A percentile compares a stretch with the other conserved stretches of the same genome.
phyloP scores from a whole-genome alignment of 2,888 invertebrate species.

The Lasioglossum marginatum region DNA sequence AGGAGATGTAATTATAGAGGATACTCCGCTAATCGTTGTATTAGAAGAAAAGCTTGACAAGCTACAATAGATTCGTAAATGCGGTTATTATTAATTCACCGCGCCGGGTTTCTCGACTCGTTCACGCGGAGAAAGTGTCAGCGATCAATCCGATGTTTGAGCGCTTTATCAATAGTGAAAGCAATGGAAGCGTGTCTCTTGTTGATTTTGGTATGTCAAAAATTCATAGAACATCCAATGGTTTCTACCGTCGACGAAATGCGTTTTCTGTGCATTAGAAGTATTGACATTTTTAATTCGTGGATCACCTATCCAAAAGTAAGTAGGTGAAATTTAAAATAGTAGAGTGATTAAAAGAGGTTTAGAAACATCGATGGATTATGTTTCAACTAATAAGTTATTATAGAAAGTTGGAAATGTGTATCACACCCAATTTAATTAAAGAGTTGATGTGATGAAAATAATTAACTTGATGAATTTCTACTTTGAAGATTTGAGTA shows the following conservation, averaged over 20 bases:
- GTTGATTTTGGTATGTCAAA: background rate
- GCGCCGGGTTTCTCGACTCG: background rate
- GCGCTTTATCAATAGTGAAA: background rate
- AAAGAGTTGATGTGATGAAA: no score
- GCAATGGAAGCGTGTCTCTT: background rate
- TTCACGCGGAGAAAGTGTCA: background rate
- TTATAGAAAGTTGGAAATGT: no score
- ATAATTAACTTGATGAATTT: no score
- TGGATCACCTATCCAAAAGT: background rate
- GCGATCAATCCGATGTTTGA: background rate
- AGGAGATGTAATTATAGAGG: background rate
- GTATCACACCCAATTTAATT: no score
- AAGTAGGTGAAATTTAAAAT: no score
- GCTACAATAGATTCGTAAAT: background rate
- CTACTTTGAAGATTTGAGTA: no score
- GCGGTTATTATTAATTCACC: background rate
- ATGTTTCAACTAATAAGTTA: no score
- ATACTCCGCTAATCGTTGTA: background rate
- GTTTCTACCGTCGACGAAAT: background rate
- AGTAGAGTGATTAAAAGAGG: no score
- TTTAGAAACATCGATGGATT: no score
- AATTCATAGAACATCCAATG: background rate
- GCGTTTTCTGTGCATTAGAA: background rate
- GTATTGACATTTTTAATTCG: background rate
- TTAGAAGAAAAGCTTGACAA: background rate